Evolutionary conservation across 2,888 invertebrate species (phyloP), one percentile per base, ranked within the genome.

Genomic region (Sinodicranocentrus sp.): DNA sequence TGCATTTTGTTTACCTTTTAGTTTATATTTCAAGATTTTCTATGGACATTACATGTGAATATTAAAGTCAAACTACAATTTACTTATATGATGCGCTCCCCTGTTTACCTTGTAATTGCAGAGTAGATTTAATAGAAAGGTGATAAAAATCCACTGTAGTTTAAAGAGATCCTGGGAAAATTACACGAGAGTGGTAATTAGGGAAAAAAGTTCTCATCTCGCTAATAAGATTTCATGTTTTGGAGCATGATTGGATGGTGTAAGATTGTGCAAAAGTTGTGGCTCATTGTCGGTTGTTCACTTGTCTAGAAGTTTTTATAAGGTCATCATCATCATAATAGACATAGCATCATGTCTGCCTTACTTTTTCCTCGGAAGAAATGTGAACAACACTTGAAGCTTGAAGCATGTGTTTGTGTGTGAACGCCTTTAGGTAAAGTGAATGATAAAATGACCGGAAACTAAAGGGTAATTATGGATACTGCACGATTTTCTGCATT

Each of bases 271-370:
- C n/a, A 23, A 25, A 59, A 59, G 25, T 67, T 2, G 43, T 67
- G 44, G 33, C 33, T 33, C n/a, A 1, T 39, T 15, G 71, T 25
- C 59, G 57, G 71, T 72, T 72, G 57, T 59, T 72, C 71, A 72
- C 71, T 72, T 54, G 72, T 71, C 57, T 71, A 19, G 1, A 59
- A 26, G 5, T 39, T 43, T 72, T 72, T 72, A 72, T 72, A 72
- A 72, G 57, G 72, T 72, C 59, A 72, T 72, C 72, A 70, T 57
- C 72, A 43, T 33, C 59, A 72, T 26, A n/a, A 65, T 1, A 19
- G 5, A 10, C 48, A 10, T 48, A 10, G 10, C 19, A 28, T 43
- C 39, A 43, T 25, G 48, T 65, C 15, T 65, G 52, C 68, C 68
- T 68, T 68, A 68, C 68, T 48, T 68, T 68, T 65, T 65, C 23